Evolutionary conservation across 1,140 invertebrate genomes (phyloP), one percentile per base, ranked within the genome.

Genomic region (Drosophila lacteicornis): DNA sequence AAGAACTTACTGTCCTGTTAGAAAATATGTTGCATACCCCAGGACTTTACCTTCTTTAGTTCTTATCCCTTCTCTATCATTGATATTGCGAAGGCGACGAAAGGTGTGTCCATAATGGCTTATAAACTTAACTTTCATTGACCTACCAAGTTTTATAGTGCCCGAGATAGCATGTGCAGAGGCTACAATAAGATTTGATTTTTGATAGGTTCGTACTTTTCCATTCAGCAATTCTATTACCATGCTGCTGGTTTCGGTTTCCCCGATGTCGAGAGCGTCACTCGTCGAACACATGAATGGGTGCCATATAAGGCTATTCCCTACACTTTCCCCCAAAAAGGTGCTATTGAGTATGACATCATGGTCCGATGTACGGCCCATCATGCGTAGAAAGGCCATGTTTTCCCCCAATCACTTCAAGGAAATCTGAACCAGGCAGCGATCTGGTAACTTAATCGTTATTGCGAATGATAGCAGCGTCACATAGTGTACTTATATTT

Each of bases 371-470:
- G 19, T 22, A 22, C 19, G 19, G 19, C 19, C 19, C 2, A 22
- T 22, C 19, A 22, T 22, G 8, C 17, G 33, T 42, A 25, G 27
- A 33, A n/a, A 17, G 25, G 22, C 3, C 15, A 15, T 43, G 40
- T 47, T 45, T 8, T 40, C 9, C 19, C 4, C 27, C 67, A 73
- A 73, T 73, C 69, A 67, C 13, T 71, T 59, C 69, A 59, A 22
- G 27, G 67, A 71, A 73, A 71, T 73, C 66, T 70, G 19, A 53
- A 43, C 66, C 45, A 43, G 33, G 30, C 30, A 13, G n/a, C 38
- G 13, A 71, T 65, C 56, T 45, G 45, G 45, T 43, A 57, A 38
- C 36, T 50, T 59, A 71, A 71, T 73, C 38, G 53, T 43, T 38
- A 33, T 65, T 53, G 49, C 22, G 42, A 50, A 19, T 38, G 58